Evolutionary conservation across 2,113 vertebrate species (phyloP).

Genomic region (Motacilla tschutschensis): DNA sequence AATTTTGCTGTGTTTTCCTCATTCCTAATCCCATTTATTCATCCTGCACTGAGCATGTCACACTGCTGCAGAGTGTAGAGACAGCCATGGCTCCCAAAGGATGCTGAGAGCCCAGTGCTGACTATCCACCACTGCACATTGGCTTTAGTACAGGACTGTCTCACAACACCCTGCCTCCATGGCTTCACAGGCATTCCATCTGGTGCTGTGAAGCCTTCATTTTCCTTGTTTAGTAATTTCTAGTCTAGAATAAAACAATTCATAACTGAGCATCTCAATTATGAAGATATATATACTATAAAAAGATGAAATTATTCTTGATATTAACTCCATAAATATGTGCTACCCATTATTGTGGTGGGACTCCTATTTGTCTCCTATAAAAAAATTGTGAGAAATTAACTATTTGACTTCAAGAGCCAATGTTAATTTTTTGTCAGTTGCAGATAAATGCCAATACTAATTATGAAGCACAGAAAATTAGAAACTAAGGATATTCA

Average conservation of each 20-base stretch:
- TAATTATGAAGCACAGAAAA: background rate
- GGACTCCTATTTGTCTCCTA: background rate
- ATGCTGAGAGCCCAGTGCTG: background rate
- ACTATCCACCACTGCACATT: accelerated
- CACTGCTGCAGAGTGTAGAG: accelerated
- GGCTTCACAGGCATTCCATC: background rate
- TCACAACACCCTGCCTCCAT: background rate
- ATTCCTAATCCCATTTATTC: background rate
- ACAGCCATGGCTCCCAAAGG: accelerated
- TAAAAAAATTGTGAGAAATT: background rate
- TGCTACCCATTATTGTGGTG: background rate
- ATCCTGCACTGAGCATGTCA: background rate
- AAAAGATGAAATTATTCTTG: background rate
- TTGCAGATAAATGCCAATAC: background rate
- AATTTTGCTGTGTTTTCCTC: background rate
- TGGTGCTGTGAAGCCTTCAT: background rate
- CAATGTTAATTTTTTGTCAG: background rate
- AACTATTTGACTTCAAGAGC: background rate
- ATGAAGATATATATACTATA: background rate
- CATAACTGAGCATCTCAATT: background rate
- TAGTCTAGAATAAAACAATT: background rate
- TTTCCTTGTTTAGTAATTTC: background rate
- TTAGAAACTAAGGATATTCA: background rate
- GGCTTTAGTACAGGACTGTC: background rate
- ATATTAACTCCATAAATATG: background rate